Evolutionary conservation across 2,888 invertebrate genomes (phyloP).

Genomic region (Tribolium freemani): DNA sequence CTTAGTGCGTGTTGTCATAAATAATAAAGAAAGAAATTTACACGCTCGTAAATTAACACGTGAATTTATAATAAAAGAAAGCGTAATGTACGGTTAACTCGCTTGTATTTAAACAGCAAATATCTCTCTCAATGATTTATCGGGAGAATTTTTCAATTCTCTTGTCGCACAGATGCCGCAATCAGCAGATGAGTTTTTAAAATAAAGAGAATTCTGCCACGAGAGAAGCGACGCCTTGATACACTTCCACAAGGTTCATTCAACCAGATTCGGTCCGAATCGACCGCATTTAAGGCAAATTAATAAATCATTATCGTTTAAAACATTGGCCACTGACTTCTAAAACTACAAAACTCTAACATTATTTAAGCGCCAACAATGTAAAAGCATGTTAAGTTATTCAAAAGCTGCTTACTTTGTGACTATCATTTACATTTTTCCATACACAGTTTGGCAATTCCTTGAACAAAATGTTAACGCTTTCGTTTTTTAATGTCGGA

Average conservation of each 20-base stretch:
- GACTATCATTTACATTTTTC: neutral
- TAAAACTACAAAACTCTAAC: neutral
- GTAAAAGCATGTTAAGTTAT: neutral
- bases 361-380: neutral
- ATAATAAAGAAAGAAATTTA: conserved; percentile 26
- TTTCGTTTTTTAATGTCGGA: neutral
- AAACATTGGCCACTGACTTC: conserved; percentile 4
- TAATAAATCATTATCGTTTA: conserved; percentile 29
- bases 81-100: conserved; percentile 10
- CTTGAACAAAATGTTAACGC: neutral
- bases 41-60: conserved; percentile 33
- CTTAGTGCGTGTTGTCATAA: conserved; percentile 20
- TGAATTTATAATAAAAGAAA: conserved; percentile 34
- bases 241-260: conserved; percentile 9
- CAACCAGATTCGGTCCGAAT: conserved; percentile 21
- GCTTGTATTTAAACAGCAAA: conserved; percentile 6
- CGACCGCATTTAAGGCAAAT: conserved; percentile 18
- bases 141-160: neutral
- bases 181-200: neutral
- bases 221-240: neutral
- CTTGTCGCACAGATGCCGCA: conserved; percentile 1
- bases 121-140: conserved; percentile 23
- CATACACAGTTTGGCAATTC: neutral
- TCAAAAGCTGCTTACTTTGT: neutral
- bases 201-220: conserved; percentile 4